Conservation (phyloP, 2,113 vertebrate species). For the Callorhinus ursinus region DNA sequence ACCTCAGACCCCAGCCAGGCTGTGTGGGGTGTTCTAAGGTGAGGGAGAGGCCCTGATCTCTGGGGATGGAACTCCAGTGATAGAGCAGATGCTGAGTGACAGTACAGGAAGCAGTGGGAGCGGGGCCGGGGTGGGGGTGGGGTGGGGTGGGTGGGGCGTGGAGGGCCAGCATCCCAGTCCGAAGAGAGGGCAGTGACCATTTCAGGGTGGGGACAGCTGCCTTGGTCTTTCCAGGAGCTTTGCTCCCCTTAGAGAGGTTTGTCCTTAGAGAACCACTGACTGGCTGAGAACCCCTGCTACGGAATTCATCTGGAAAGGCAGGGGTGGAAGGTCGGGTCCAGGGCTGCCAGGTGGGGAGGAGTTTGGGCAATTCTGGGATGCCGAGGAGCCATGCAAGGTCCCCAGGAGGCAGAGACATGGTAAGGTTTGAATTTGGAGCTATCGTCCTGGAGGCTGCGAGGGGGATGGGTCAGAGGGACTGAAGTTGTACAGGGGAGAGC, state of each 20-base stretch:
- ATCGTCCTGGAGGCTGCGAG: neutral
- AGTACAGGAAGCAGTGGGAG: neutral
- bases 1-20: neutral
- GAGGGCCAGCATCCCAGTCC: no score
- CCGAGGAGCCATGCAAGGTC: neutral
- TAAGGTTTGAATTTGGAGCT: neutral
- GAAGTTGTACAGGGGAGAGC: neutral
- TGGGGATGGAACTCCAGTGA: neutral
- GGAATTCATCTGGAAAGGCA: neutral
- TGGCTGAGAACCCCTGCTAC: no score
- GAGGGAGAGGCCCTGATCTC: neutral
- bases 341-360: neutral
- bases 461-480: neutral
- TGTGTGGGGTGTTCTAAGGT: neutral
- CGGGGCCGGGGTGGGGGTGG: no score
- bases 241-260: neutral
- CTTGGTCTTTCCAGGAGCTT: neutral
- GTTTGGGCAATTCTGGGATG: neutral
- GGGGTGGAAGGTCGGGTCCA: neutral
- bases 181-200: no score
- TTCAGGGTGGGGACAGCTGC: neutral
- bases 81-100: neutral
- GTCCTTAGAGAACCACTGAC: neutral
- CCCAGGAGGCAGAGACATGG: neutral
- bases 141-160: rapidly evolving